A percentile compares a stretch with the other conserved stretches of the same genome.
These are phyloP conservation scores for Hippocampus mohnikei DNA, from an alignment of 2,113 vertebrate genomes.

Conservation along the genomic window DNA sequence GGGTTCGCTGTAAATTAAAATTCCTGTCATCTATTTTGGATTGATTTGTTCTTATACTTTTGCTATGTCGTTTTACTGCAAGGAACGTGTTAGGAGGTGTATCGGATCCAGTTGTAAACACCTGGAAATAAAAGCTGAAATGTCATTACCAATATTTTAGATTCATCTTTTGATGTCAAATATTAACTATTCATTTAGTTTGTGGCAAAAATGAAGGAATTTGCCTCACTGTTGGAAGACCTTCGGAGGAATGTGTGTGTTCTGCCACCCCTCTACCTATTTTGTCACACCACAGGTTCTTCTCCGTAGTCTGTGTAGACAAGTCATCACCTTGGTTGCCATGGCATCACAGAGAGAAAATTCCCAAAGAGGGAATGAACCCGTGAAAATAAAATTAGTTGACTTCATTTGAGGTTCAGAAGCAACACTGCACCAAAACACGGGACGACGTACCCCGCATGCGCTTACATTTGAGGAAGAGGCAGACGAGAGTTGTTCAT, in stretches of 20 bases:
- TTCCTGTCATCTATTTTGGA: background rate
- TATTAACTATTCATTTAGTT: background rate
- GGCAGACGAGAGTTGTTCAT: conserved; percentile 14
- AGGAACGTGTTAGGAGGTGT: background rate
- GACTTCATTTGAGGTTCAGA: conserved; percentile 33
- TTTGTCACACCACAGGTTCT: conserved; percentile 24
- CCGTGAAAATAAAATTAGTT: conserved; percentile 8
- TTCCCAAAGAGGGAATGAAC: conserved; percentile 34
- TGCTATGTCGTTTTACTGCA: background rate
- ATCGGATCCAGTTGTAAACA: background rate
- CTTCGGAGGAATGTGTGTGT: background rate
- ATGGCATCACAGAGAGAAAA: conserved; percentile 35
- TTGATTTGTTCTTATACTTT: background rate
- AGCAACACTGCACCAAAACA: background rate
- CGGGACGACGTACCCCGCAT: background rate
- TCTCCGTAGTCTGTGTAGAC: conserved; percentile 14
- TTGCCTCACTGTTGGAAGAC: background rate
- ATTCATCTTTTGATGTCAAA: background rate
- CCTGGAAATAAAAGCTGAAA: background rate
- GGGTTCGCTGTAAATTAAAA: background rate
- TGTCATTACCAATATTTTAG: background rate
- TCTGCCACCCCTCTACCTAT: conserved; percentile 4
- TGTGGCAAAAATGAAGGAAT: background rate
- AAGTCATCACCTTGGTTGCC: conserved; percentile 39
- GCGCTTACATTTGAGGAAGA: background rate